Conservation (phyloP, 1,140 invertebrate genomes). For the Coelopa frigida region DNA sequence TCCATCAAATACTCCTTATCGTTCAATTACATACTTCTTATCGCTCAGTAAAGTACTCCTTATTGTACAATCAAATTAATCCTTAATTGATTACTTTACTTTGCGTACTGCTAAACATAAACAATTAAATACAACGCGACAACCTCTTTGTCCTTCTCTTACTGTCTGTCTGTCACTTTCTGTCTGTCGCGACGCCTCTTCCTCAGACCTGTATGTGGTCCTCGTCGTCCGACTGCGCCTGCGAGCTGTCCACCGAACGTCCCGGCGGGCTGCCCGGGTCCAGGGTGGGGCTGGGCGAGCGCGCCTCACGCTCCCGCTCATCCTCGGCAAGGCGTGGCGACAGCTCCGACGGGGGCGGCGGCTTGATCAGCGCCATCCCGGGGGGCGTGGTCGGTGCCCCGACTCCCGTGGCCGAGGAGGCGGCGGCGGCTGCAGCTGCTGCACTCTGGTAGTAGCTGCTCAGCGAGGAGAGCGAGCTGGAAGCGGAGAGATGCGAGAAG, state of each 20-base stretch:
- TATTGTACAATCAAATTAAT: too few relatives aligned
- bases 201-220: slow-evolving; percentile 41
- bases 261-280: slow-evolving; percentile 44
- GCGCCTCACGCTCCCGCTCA: slow-evolving; percentile 9
- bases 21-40: too few relatives aligned
- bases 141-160: too few relatives aligned
- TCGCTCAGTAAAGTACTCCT: too few relatives aligned
- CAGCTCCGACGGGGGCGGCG: slow-evolving; percentile 3
- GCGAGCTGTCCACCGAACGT: slow-evolving; percentile 38
- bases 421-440: slow-evolving; percentile 26
- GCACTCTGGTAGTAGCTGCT: slow-evolving; percentile 43
- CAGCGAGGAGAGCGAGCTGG: slow-evolving; percentile 41
- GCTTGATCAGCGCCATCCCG: slow-evolving; percentile 1
- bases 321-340: not conserved
- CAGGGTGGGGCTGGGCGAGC: slow-evolving; percentile 42
- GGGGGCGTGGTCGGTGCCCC: not conserved
- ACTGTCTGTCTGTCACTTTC: too few relatives aligned
- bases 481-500: slow-evolving; percentile 42
- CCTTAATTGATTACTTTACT: too few relatives aligned
- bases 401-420: slow-evolving; percentile 13
- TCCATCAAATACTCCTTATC: too few relatives aligned
- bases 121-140: too few relatives aligned
- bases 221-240: slow-evolving; percentile 39
- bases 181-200: too few relatives aligned
- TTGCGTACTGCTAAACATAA: too few relatives aligned